Percentiles rank a stretch among this genome's conserved stretches.
Conservation (phyloP, 2,888 invertebrate genomes). For the Ophion ventricosus region DNA sequence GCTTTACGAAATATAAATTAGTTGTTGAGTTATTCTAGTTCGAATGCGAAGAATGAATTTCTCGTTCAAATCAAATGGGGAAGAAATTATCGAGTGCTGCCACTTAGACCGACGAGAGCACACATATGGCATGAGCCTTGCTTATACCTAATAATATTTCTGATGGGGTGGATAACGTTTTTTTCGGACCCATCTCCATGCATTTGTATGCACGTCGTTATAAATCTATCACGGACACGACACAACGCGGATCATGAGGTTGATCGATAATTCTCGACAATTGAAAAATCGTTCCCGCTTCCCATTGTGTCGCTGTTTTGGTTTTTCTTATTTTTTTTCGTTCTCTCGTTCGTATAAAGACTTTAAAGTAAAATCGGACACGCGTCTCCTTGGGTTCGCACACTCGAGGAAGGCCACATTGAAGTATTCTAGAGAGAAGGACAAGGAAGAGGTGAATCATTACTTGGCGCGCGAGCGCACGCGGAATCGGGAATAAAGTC, state of each 20-base stretch:
- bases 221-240: background rate
- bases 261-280: slow-evolving; percentile 8
- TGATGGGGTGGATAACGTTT: background rate
- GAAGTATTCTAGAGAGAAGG: slow-evolving; percentile 80
- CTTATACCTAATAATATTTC: background rate
- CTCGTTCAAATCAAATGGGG: background rate
- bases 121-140: background rate
- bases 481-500: slow-evolving; percentile 71
- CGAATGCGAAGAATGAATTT: background rate
- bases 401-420: slow-evolving; percentile 83
- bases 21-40: background rate
- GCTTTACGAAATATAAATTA: background rate
- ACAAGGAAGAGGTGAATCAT: slow-evolving; percentile 30
- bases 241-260: background rate
- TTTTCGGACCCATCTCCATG: background rate
- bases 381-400: slow-evolving; percentile 74
- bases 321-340: slow-evolving; percentile 2
- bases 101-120: background rate
- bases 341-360: background rate
- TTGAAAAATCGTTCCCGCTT: background rate
- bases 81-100: background rate
- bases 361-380: slow-evolving; percentile 66
- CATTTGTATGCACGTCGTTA: background rate
- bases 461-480: slow-evolving; percentile 73
- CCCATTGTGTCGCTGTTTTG: slow-evolving; percentile 1